Base-by-base conservation (phyloP, 1,140 invertebrate species). In the Eumeta japonica region DNA sequence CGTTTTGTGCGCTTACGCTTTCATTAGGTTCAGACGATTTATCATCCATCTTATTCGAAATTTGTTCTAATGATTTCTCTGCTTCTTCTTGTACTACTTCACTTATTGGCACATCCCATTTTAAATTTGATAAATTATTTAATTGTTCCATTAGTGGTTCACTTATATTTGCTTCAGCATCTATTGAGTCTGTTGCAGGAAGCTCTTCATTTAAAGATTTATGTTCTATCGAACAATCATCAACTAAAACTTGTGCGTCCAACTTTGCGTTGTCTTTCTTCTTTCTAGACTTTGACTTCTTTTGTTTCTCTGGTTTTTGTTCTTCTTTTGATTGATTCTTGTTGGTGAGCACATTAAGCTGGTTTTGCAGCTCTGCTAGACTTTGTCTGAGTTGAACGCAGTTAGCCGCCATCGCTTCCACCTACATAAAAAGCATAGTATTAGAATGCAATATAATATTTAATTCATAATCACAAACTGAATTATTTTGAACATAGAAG, bases 351-450 rank as follows among this genome's bases (percentile, higher is more conserved):
- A 65, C 56, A 37, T 79, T 79, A 34, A 81, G 52, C 58, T 81
- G 78, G 15, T 55, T 78, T 44, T 83, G 80, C 12, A 82, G 50
- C 43, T 82, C 77, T 2, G 77, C 76, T 14, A 83, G 58, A 37
- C 79, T 81, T 39, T 83, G 75, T 36, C 80, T 77, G 3, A 84
- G 55, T 40, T 83, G 75, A 5, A 76, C 76, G 41, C 81, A 82
- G 40, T 82, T 80, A 2, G 79, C 76, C 0, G 79, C 71, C 72
- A 83, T 79, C 12, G 76, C 64, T 37, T 83, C 81, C 18, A 81
- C 75, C 75, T 83, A 41, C 5, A 45, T 40, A 17, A 17, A 39
- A 28, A 37, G 11, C 10, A 31, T 27, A 10, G 27, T 29, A 32
- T 28, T 24, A 38, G 42, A 27, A 20, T 27, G 27, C 19, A 29